Percentiles rank a stretch among this genome's conserved stretches.
These are phyloP conservation scores for Orientallactaga bullata DNA, from an alignment of 2,113 vertebrate species.

Conservation along the genomic window DNA sequence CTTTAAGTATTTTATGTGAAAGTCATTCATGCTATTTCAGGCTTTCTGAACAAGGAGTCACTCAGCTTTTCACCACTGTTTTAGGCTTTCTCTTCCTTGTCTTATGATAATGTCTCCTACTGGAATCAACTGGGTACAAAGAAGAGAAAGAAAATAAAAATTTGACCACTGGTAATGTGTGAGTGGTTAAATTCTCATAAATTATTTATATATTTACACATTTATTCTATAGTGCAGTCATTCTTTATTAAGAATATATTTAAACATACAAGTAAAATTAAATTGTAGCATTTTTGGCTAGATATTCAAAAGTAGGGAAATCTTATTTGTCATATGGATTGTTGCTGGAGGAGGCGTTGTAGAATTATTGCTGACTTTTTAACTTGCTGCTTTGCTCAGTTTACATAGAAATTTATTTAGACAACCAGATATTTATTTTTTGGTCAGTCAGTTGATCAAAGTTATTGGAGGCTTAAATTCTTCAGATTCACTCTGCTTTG, in stretches of 20 bases:
- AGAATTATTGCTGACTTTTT: background rate
- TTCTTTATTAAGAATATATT: constrained; percentile 34
- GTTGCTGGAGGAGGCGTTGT: background rate
- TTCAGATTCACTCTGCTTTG: constrained; percentile 15
- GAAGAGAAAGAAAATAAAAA: constrained; percentile 59
- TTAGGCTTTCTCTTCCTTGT: constrained; percentile 39
- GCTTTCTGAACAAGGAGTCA: constrained; percentile 30
- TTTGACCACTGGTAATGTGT: constrained; percentile 27
- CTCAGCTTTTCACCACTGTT: constrained; percentile 44
- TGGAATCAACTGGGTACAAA: constrained; percentile 48
- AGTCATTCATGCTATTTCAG: constrained; percentile 37
- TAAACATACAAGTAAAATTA: background rate
- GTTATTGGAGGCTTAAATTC: constrained; percentile 22
- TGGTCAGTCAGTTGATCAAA: constrained; percentile 4
- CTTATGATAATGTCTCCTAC: background rate
- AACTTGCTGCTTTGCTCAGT: background rate
- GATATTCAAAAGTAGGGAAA: constrained; percentile 62
- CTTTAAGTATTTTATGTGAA: constrained; percentile 36
- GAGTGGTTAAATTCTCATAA: constrained; percentile 50
- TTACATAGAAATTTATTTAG: constrained; percentile 54
- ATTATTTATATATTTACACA: constrained; percentile 6
- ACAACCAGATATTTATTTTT: constrained; percentile 19
- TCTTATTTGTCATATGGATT: background rate
- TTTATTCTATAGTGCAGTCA: constrained; percentile 49
- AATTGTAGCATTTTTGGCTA: constrained; percentile 73